Base-by-base conservation (phyloP, 1,140 invertebrate species). In the Brachionus paranguensis region DNA sequence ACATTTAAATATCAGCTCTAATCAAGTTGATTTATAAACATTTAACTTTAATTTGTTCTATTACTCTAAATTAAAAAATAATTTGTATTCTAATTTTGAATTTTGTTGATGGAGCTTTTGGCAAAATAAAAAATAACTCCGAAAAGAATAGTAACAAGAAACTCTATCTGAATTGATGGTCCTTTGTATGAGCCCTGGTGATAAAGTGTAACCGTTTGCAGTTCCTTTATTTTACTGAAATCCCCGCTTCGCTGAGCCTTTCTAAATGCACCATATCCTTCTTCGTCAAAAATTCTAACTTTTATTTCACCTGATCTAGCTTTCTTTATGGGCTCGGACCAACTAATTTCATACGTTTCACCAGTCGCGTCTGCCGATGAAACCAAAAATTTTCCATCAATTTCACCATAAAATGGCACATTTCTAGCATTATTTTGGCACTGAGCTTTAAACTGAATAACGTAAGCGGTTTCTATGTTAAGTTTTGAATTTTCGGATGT, bases 201-300 rank as follows among this genome's bases (percentile, higher is more conserved):
- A 47, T 81, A 81, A 2, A 81, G 45, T 47, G 33, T 12, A 27
- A 81, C n/a, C 0, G 53, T 81, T 12, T 60, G 29, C 1, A 81
- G n/a, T n/a, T 81, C 78, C 37, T 81, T 81, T n/a, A 17, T n/a
- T 24, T 41, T 81, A 29, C 41, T 81, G 10, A 64, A 68, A 41
- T 81, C 78, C 20, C 64, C 78, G 14, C 43, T 68, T 81, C 78
- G 20, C 27, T 64, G 78, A 60, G 78, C 78, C 47, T 81, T 81
- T 65, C 29, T 81, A 43, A 47, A 81, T 45, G 78, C 27, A 68
- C 17, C 53, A 12, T 27, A 81, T 12, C 53, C 41, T 60, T 81
- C 78, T 47, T 81, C 78, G 27, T 81, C 78, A 37, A 64, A 81
- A 24, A 81, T 43, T 43, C 53, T 60, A 14, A 81, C 50, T 2